Evolutionary conservation across 2,888 invertebrate species (phyloP).

Genomic region (Metalampra italica): DNA sequence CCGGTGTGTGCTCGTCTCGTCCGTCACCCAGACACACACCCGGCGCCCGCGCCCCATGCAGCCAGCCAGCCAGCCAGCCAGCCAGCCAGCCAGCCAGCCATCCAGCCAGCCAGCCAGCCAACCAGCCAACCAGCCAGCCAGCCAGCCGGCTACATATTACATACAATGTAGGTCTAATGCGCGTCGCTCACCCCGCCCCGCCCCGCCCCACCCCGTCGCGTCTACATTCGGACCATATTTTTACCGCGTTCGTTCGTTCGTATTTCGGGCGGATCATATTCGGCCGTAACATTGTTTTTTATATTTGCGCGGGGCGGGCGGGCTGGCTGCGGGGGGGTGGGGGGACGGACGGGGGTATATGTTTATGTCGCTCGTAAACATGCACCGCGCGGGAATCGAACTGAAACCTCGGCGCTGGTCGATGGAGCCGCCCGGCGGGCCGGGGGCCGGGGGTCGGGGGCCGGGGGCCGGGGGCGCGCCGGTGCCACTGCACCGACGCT

Average conservation of each 20-base stretch:
- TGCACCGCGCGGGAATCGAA: conserved; percentile 7
- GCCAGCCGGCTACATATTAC: no score
- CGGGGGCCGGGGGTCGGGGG: background rate
- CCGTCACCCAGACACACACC: no score
- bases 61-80: no score
- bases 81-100: no score
- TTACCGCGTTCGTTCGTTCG: conserved; percentile 18
- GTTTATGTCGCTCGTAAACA: conserved; percentile 5
- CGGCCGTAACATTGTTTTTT: conserved; percentile 22
- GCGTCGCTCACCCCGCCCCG: no score
- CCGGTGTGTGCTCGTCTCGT: no score
- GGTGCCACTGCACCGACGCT: background rate
- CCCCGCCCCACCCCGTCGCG: background rate
- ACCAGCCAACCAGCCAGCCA: no score
- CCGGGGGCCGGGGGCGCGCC: background rate
- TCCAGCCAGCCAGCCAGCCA: no score
- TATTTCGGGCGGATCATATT: conserved; percentile 18
- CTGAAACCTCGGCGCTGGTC: conserved; percentile 1
- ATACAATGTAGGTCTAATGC: no score
- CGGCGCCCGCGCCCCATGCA: no score
- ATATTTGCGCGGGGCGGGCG: conserved; percentile 4
- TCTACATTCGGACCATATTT: no score
- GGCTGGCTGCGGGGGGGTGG: background rate
- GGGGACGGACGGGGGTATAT: background rate
- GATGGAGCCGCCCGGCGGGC: background rate